phyloP scores from a whole-genome alignment of 1,140 invertebrate genomes.

The Drosophila funebris region DNA sequence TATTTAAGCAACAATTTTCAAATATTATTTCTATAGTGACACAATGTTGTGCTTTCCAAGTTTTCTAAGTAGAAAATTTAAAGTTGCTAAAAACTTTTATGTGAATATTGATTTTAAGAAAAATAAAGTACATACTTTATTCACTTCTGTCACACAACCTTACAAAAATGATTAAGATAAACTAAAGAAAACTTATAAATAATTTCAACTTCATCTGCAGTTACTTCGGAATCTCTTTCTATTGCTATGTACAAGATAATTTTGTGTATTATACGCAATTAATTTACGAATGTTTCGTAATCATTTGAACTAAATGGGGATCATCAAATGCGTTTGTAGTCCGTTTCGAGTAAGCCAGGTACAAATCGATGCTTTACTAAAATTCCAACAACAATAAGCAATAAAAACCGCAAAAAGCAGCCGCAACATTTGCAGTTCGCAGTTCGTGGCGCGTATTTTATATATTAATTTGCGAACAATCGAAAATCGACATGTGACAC shows the following conservation, averaged over 20 bases:
- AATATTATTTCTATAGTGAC: no score
- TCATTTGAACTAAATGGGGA: constrained; percentile 8
- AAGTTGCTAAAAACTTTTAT: no score
- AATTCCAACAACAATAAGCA: constrained; percentile 1
- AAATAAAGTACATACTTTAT: no score
- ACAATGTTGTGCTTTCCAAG: no score
- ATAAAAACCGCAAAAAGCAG: constrained; percentile 38
- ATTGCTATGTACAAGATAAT: not conserved
- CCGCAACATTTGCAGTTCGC: constrained; percentile 28
- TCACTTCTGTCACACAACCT: no score
- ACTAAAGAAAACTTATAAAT: no score
- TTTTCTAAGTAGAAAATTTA: no score
- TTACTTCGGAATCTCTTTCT: no score
- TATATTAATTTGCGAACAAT: constrained; percentile 83
- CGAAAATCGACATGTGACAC: constrained; percentile 83
- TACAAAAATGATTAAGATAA: no score
- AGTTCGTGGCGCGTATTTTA: constrained; percentile 57
- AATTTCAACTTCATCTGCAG: no score
- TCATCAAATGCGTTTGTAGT: constrained; percentile 7
- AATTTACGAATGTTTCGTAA: not conserved
- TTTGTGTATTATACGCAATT: not conserved
- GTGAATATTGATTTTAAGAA: no score
- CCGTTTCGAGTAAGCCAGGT: not conserved
- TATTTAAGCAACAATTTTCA: no score
- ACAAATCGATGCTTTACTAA: constrained; percentile 16